A percentile compares a stretch with the other conserved stretches of the same genome.
Conservation (phyloP, 2,797 vertebrate genomes). For the Lacerta agilis region DNA sequence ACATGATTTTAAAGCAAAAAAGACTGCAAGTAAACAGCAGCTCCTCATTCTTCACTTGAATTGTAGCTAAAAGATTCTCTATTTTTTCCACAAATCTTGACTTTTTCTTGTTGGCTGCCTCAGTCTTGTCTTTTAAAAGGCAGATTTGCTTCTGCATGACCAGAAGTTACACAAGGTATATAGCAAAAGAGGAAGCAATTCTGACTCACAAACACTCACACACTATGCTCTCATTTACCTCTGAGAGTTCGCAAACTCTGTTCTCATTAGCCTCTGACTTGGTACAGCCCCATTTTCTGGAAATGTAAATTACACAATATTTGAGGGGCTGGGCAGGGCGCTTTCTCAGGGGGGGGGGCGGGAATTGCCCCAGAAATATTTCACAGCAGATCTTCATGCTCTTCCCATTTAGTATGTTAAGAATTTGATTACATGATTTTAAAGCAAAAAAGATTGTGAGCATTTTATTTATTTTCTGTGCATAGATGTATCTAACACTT, state of each 20-base stretch:
- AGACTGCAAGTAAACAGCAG: slow-evolving; percentile 72
- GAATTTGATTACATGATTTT: neutral
- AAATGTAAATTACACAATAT: neutral
- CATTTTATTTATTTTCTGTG: neutral
- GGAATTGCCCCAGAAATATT: neutral
- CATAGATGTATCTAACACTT: neutral
- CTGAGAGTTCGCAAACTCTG: too few species aligned
- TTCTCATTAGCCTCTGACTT: too few species aligned
- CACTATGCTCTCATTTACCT: neutral
- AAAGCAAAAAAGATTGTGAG: neutral
- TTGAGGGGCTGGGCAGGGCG: too few species aligned
- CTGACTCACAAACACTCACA: neutral
- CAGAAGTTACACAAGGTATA: neutral
- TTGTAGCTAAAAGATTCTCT: slow-evolving; percentile 49
- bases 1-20: too few species aligned
- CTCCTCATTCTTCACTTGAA: slow-evolving; percentile 70
- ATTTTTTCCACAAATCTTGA: neutral
- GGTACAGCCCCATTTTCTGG: neutral
- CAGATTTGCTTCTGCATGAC: too few species aligned
- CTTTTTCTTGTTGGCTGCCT: neutral
- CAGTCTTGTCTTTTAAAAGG: neutral
- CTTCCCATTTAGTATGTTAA: neutral
- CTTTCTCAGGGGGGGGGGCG: neutral
- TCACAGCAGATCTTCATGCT: neutral
- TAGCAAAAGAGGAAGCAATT: neutral